Base-by-base conservation (phyloP, 2,113 vertebrate genomes). In the Cathartes aura region DNA sequence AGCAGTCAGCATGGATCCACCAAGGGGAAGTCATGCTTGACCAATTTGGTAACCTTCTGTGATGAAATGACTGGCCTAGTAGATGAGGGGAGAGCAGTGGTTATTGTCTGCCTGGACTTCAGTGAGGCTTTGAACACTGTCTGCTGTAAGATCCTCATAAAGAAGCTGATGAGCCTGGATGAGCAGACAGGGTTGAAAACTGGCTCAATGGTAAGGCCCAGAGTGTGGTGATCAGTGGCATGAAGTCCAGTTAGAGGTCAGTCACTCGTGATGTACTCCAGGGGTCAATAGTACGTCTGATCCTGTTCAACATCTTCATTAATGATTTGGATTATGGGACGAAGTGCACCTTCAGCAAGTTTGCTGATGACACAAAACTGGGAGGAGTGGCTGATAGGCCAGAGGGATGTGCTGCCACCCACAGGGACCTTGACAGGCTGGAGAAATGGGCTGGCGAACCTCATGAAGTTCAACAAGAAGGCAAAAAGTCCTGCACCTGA, bases 171-270 rank as follows among this genome's bases (percentile, higher is more conserved):
- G 38, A 82, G 55, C 20, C 38, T 81, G 40, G 32, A 60, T 52
- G 40, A 89, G 12, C 62, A 79, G 40, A 32, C 4, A 50, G 12
- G 2, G 12, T 38, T 78, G 66, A 50, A 91, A 84, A 73, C 45
- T 32, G 22, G 8, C 17, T 38, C 22, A 40, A 50, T 11, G 36
- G 15, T 23, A 38, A 72, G 38, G 19, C 13, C 53, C 32, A 30
- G 72, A 34, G 9, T 8, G 2, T 1, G 38, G 29, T 34, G 14
- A 24, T 29, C 13, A 48, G 30, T 55, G 29, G 16, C 36, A 89
- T 0, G 0, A 86, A 59, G 16, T 38, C 67, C 29, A 15, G 19
- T 3, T 52, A 48, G 32, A 72, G 7, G 7, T 59, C 62, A 47
- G 7, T 34, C 48, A 20, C 10, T 84, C 0, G 3, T 76, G 62